Evolutionary conservation across 2,113 vertebrate genomes (phyloP).

Genomic region (Pandion haliaetus): DNA sequence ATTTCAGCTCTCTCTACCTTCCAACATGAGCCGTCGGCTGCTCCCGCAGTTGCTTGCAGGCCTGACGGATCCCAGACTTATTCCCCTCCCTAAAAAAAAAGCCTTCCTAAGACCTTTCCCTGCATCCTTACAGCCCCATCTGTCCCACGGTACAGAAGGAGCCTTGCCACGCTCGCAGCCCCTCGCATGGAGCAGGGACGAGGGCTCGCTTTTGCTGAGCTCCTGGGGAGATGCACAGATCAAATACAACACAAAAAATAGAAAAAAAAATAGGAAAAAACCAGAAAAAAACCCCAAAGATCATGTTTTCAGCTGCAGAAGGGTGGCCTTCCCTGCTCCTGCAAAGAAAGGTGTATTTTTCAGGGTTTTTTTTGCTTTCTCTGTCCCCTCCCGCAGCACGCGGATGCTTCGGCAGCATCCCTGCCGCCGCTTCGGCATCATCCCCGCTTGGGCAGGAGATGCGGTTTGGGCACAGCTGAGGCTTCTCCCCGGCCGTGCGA

Average conservation of each 20-base stretch:
- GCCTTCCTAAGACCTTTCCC: background rate
- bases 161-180: background rate
- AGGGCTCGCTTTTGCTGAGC: background rate
- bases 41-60: background rate
- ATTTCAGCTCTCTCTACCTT: background rate
- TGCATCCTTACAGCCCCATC: background rate
- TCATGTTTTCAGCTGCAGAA: rapidly evolving
- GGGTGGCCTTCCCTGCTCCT: background rate
- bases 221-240: background rate
- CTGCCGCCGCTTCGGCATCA: background rate
- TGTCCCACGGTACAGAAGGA: background rate
- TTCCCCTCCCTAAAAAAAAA: background rate
- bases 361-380: rapidly evolving
- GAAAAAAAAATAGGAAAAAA: rapidly evolving
- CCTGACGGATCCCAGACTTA: rapidly evolving
- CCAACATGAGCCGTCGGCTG: rapidly evolving
- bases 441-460: background rate
- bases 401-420: background rate
- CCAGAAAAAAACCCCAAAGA: rapidly evolving
- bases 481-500: background rate
- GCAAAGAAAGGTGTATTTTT: rapidly evolving
- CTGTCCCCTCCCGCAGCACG: rapidly evolving
- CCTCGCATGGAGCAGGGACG: rapidly evolving
- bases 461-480: background rate
- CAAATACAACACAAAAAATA: background rate